These are phyloP conservation scores for Prionailurus viverrinus DNA, from an alignment of 2,113 vertebrate species.

Conservation along the genomic window DNA sequence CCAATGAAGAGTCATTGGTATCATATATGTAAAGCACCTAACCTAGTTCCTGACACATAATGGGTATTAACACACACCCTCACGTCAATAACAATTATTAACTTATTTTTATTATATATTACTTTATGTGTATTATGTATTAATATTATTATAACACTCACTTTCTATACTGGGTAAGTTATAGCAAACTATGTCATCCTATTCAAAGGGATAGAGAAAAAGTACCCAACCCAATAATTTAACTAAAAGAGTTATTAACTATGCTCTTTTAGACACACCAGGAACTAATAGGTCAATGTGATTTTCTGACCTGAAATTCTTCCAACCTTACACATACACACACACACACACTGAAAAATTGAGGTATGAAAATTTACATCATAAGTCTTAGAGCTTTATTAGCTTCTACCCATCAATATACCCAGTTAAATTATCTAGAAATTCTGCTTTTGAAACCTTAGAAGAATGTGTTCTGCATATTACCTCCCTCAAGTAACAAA, in stretches of 20 bases:
- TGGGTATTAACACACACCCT: not conserved
- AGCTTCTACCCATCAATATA: not conserved
- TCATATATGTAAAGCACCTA: not conserved
- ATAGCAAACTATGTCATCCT: not conserved
- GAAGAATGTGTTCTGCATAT: not conserved
- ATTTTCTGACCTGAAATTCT: slow-evolving; percentile 50
- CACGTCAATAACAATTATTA: not conserved
- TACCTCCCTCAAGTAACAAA: not conserved
- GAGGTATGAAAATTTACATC: not conserved
- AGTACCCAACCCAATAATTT: not conserved
- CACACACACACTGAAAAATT: not conserved
- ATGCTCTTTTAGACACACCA: not conserved
- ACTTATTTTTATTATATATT: not conserved
- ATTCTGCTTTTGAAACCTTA: slow-evolving; percentile 5
- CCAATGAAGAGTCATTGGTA: not conserved
- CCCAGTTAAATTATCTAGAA: slow-evolving; percentile 8
- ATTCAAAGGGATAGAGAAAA: not conserved
- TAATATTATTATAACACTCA: not conserved
- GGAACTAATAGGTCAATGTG: not conserved
- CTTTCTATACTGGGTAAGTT: not conserved
- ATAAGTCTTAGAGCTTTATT: not conserved
- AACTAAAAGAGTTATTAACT: slow-evolving; percentile 1
- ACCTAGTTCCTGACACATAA: not conserved
- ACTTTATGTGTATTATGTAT: not conserved
- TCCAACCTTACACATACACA: not conserved